phyloP scores from a whole-genome alignment of 2,113 vertebrate species.

The Casuarius casuarius region DNA sequence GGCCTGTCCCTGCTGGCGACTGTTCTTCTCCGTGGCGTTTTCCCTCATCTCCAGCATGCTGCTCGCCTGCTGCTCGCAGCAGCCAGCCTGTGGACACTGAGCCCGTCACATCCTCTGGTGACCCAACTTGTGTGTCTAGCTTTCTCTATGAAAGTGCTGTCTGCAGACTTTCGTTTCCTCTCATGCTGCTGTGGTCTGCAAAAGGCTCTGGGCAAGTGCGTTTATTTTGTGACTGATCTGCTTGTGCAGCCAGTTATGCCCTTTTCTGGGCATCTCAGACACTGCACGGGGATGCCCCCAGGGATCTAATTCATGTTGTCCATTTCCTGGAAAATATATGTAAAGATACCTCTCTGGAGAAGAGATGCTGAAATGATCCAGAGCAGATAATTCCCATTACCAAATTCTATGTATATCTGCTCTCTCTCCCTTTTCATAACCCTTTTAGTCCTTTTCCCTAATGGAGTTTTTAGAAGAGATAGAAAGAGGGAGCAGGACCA shows the following conservation, averaged over 20 bases:
- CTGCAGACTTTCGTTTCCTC: not conserved
- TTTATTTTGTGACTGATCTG: not conserved
- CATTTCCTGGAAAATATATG: not conserved
- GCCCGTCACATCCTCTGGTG: not conserved
- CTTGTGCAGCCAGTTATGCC: not conserved
- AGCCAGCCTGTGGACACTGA: not conserved
- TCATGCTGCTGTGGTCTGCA: not conserved
- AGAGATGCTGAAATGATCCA: not conserved
- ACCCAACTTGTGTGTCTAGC: not conserved
- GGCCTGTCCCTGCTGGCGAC: accelerated
- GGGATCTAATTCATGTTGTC: not conserved
- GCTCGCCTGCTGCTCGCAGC: accelerated
- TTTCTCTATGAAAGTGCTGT: not conserved
- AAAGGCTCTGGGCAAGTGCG: not conserved
- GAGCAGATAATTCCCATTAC: not conserved
- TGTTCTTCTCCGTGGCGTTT: not conserved
- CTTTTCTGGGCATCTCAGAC: not conserved
- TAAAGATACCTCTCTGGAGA: not conserved
- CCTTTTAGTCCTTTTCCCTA: not conserved
- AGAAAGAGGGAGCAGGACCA: not conserved
- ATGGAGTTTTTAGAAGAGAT: not conserved
- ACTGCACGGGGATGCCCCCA: not conserved
- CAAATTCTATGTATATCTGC: not conserved
- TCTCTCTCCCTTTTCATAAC: not conserved
- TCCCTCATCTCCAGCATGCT: not conserved